These are phyloP conservation scores for Nymphicus hollandicus DNA, from an alignment of 2,113 vertebrate genomes.

Conservation along the genomic window DNA sequence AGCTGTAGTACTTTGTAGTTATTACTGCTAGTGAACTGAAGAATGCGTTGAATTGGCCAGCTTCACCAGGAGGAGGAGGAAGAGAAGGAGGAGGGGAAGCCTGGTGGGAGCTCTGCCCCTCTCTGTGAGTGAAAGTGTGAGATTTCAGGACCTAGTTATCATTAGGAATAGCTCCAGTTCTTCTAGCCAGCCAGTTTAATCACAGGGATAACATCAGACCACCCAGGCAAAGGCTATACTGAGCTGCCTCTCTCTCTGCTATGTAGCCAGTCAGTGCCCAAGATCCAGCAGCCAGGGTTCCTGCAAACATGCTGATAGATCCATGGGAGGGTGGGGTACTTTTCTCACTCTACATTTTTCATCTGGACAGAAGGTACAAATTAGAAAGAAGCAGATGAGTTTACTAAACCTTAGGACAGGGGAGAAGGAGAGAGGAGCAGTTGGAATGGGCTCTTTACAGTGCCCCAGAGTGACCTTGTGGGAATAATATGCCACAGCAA, in stretches of 20 bases:
- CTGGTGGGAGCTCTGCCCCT: conserved; percentile 13
- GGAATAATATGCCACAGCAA: background rate
- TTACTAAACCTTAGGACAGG: background rate
- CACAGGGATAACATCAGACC: conserved; percentile 73
- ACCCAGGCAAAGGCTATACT: conserved; percentile 65
- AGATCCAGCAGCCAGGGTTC: conserved; percentile 49
- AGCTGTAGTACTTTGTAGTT: conserved; percentile 72
- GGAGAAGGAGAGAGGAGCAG: background rate
- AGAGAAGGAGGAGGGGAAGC: conserved; percentile 23
- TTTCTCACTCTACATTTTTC: conserved; percentile 11
- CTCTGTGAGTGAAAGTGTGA: conserved; percentile 35
- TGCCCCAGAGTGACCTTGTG: background rate
- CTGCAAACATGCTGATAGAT: conserved; percentile 51
- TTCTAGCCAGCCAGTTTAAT: conserved; percentile 66
- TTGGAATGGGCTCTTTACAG: background rate
- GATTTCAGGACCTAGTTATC: conserved; percentile 67
- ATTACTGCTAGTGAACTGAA: conserved; percentile 80
- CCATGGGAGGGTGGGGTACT: background rate
- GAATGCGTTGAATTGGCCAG: conserved; percentile 81
- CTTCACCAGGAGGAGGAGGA: conserved; percentile 43
- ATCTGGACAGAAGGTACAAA: conserved; percentile 14
- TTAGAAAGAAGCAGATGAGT: background rate
- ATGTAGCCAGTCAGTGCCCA: conserved; percentile 26
- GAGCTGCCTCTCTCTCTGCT: conserved; percentile 43
- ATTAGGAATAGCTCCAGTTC: conserved; percentile 68